Evolutionary conservation across 2,113 vertebrate genomes (phyloP), one percentile per base, ranked within the genome.

Genomic region (Rostratula benghalensis): DNA sequence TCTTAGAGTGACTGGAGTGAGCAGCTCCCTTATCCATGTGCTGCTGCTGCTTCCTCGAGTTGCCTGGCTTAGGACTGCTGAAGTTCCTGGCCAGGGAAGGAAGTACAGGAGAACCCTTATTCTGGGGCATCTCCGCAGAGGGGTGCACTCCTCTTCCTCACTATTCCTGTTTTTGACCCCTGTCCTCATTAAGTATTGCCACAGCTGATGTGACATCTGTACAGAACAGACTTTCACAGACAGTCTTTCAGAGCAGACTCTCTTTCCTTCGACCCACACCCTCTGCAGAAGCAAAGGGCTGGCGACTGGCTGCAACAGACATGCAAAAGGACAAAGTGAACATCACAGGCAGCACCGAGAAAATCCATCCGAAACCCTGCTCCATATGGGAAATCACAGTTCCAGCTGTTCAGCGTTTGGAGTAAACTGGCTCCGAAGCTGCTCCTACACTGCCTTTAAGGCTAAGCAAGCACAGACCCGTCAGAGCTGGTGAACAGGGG

Each of bases 361-460:
- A 95, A 96, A 90, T 87, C 86, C 60, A 65, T 68, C 76, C 1
- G 1, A 91, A 95, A 81, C 39, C 24, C 56, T 64, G 33, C 65
- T 96, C 90, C 84, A 82, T 97, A 95, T 73, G 90, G 94, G 50
- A 31, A 94, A 91, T 48, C 41, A 24, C 28, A 71, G 74, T 84
- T 94, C 83, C 95, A 97, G 94, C 91, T 97, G 95, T 81, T 97
- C 6, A 16, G 73, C 85, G 35, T 91, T 82, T 0, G 0, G 69
- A 92, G 54, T 76, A 87, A 89, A 57, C 81, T 84, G 53, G 17
- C 65, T 85, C 67, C 61, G 87, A 94, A 91, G 77, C 86, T 92
- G 76, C 77, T 70, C 81, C 51, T 84, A 54, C 37, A 21, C 61
- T 82, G 81, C 41, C 53, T 94, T 25, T 91, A 60, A 76, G 63